Percentiles rank a stretch among this genome's conserved stretches.
Evolutionary conservation across 2,797 vertebrate species (phyloP).

Genomic region (Poeciliopsis presidionis): DNA sequence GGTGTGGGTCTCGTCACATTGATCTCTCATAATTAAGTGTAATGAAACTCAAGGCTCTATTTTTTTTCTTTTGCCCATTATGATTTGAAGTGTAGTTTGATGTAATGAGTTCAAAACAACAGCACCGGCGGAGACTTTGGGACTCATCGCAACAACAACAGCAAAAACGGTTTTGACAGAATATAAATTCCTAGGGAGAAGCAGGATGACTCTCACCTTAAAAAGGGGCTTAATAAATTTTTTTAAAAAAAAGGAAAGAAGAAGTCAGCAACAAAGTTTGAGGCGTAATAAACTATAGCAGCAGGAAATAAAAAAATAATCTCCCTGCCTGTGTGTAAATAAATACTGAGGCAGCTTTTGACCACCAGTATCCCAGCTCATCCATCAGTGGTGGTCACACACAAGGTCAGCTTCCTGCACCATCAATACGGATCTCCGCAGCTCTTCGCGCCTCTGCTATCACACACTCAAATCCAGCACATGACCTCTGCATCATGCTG

Average conservation of each 20-base stretch:
- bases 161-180: constrained; percentile 59
- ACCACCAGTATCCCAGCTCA: constrained; percentile 48
- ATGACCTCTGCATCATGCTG: constrained; percentile 56
- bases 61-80: constrained; percentile 40
- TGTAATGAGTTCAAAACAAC: constrained; percentile 69
- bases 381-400: constrained; percentile 56
- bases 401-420: constrained; percentile 58
- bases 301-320: not conserved
- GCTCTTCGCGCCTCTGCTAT: constrained; percentile 30
- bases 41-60: constrained; percentile 56
- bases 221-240: constrained; percentile 61
- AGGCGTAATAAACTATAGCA: constrained; percentile 26
- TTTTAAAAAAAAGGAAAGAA: constrained; percentile 6
- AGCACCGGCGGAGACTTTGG: constrained; percentile 46
- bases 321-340: constrained; percentile 29
- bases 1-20: constrained; percentile 47
- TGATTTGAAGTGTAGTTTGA: constrained; percentile 62
- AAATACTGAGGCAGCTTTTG: constrained; percentile 58
- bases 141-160: constrained; percentile 53
- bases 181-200: constrained; percentile 57
- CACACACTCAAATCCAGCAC: constrained; percentile 38
- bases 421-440: constrained; percentile 42
- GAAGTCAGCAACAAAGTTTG: constrained; percentile 30
- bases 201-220: constrained; percentile 57
- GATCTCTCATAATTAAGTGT: constrained; percentile 58